Evolutionary conservation across 2,888 invertebrate genomes (phyloP).

Genomic region (Alitta virens): DNA sequence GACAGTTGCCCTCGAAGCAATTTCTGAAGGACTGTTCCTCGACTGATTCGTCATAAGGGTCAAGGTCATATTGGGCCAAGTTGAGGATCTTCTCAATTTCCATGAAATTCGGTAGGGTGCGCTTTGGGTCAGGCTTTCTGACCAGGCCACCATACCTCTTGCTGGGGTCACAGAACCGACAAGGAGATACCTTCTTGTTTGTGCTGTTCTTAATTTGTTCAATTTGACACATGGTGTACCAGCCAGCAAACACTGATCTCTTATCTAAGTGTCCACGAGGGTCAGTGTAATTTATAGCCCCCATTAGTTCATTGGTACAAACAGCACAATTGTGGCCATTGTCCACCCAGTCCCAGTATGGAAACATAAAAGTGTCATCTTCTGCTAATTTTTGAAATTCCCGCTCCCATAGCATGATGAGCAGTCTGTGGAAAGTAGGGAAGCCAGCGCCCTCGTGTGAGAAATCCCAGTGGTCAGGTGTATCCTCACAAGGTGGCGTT

Average conservation of each 20-base stretch:
- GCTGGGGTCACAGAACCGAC: slow-evolving; percentile 11
- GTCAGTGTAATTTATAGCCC: neutral
- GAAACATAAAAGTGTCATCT: slow-evolving; percentile 15
- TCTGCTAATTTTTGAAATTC: slow-evolving; percentile 12
- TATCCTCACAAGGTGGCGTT: neutral
- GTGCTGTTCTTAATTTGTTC: too few species aligned
- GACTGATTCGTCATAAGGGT: slow-evolving; percentile 7
- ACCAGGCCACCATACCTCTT: neutral
- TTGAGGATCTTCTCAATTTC: slow-evolving; percentile 6
- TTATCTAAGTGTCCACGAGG: slow-evolving; percentile 2
- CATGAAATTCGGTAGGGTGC: neutral
- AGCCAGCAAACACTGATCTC: slow-evolving; percentile 1
- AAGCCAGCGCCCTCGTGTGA: slow-evolving; percentile 20
- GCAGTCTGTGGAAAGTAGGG: slow-evolving; percentile 21
- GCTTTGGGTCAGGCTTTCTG: slow-evolving; percentile 3
- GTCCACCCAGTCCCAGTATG: slow-evolving; percentile 15
- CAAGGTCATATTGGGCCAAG: slow-evolving; percentile 4
- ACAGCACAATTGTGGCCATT: slow-evolving; percentile 14
- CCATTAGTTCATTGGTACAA: slow-evolving; percentile 21
- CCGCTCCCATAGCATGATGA: slow-evolving; percentile 17
- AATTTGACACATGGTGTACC: slow-evolving; percentile 4
- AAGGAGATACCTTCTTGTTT: neutral
- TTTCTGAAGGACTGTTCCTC: slow-evolving; percentile 4
- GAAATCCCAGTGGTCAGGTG: slow-evolving; percentile 9
- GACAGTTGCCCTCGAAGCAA: slow-evolving; percentile 14